Evolutionary conservation across 2,113 vertebrate species (phyloP).

Genomic region (Vombatus ursinus): DNA sequence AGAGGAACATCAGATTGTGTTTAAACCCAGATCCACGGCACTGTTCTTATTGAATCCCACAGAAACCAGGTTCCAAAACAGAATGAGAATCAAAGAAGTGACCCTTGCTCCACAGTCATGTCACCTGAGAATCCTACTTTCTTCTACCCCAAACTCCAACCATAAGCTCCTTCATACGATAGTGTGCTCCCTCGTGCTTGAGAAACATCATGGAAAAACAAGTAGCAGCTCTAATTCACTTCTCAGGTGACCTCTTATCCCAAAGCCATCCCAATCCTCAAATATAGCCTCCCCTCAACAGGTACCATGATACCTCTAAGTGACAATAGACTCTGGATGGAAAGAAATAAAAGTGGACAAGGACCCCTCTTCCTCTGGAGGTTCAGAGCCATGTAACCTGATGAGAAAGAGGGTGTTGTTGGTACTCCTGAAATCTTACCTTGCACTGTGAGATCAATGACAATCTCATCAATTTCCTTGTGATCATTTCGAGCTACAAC

Average conservation of each 20-base stretch:
- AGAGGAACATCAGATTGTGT: background rate
- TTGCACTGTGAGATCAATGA: slow-evolving; percentile 95
- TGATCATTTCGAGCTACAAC: slow-evolving; percentile 93
- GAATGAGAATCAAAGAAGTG: background rate
- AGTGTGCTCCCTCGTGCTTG: background rate
- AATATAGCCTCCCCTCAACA: background rate
- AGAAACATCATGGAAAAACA: background rate
- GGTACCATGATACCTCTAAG: background rate
- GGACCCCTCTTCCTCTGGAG: background rate
- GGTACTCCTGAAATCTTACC: slow-evolving; percentile 78
- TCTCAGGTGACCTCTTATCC: background rate
- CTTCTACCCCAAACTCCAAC: too few relatives aligned
- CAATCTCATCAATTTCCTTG: slow-evolving; percentile 94
- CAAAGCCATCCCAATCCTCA: background rate
- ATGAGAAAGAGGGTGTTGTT: background rate
- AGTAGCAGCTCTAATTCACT: background rate
- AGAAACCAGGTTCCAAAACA: background rate
- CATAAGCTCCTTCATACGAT: background rate
- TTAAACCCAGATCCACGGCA: background rate
- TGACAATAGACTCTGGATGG: background rate
- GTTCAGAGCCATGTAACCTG: background rate
- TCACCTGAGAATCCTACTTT: background rate
- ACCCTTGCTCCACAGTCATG: background rate
- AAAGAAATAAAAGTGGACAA: background rate
- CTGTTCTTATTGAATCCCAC: background rate